Base-by-base conservation (phyloP, 2,113 vertebrate species). In the Eubucco bourcierii region DNA sequence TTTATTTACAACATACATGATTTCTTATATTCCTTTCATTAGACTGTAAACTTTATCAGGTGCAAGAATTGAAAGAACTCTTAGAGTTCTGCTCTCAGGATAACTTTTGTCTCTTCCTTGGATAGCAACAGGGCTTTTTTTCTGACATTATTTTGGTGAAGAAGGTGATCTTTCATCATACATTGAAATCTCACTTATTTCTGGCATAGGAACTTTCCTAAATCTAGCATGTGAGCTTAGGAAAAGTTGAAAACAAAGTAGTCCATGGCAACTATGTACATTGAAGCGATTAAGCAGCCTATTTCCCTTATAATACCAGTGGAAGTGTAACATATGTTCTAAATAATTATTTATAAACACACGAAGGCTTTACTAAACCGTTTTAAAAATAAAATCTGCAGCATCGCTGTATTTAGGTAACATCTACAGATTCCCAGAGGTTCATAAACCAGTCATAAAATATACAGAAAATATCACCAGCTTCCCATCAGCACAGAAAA, bases 401-500 rank as follows among this genome's bases (percentile, higher is more conserved):
- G 39, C 65, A 47, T 8, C 77, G 46, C 4, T 33, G 7, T 53
- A 64, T 61, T 91, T 82, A 47, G 60, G 13, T 71, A 71, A 37
- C 64, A 21, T 74, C 19, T 79, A 41, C 37, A 39, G 67, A 16
- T 73, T 31, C 20, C 39, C 29, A 53, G 58, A 90, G 77, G 15
- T 85, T 92, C 70, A 65, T 64, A 89, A 93, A 78, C 27, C 70
- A 82, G 17, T 84, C 39, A 41, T 29, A 93, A 95, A 86, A 77
- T 20, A 60, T 9, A 61, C 14, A 88, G 87, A 63, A 80, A 78
- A 80, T 90, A 90, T 46, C 58, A 78, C 64, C n/a, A 87, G 24
- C 53, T 96, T 94, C 90, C 76, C 64, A 79, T 92, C 84, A 91
- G 29, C 50, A 71, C 76, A 66, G 79, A 74, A 93, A 92, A 52